Base-by-base conservation (phyloP, 2,797 vertebrate genomes). In the Poeciliopsis infans region DNA sequence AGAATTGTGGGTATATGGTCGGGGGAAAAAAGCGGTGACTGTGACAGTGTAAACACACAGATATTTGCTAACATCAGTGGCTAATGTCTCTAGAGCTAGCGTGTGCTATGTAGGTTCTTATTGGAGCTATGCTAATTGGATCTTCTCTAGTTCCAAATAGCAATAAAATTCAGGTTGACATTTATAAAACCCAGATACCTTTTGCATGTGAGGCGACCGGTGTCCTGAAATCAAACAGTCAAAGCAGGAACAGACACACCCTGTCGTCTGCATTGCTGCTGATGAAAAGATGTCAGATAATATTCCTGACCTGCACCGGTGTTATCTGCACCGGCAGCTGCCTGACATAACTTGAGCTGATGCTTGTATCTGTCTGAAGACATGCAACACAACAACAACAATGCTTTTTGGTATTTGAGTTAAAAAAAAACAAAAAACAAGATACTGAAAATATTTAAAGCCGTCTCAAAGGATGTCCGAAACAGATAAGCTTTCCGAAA, bases 371-470 rank as follows among this genome's bases (percentile, higher is more conserved):
- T 20, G 28, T 41, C 77, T 57, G 31, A 78, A 71, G 74, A 74
- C n/a, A 82, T 79, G 85, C 84, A 86, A 76, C 85, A 82, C 20
- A 6, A 81, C 70, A 75, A 71, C 78, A 74, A 88, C 71, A 74
- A 33, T 45, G 39, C 55, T 59, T 33, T 2, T n/a, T 49, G 66
- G 71, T 39, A 3, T 66, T 10, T 33, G 7, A 53, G 80, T 87
- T 83, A 80, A 81, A 82, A 43, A 72, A 49, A 51, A 51, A 51
- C 3, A 51, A 49, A 51, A 51, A 3, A 23, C 25, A 8, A 31
- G 51, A 25, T 69, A 7, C 13, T 53, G 18, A 20, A 81, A 74
- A 76, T 0, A 66, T 46, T 57, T 76, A 16, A 39, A 79, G n/a
- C 12, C n/a, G 13, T 28, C 41, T 41, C 51, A 36, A 61, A 47